A percentile compares a stretch with the other conserved stretches of the same genome.
These are phyloP conservation scores for Heliconius erato DNA, from an alignment of 2,888 invertebrate genomes.

Conservation along the genomic window DNA sequence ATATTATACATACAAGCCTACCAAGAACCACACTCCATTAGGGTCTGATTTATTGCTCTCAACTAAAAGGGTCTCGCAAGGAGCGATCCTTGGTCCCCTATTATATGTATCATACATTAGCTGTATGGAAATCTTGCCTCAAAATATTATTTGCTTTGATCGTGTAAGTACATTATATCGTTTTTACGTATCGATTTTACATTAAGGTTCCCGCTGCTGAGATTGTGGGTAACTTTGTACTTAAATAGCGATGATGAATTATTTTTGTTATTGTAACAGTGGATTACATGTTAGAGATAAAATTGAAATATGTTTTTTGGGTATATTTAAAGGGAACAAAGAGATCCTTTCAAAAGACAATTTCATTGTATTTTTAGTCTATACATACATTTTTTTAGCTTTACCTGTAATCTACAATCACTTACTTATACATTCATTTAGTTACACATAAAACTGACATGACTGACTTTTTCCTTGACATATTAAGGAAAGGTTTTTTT, in stretches of 20 bases:
- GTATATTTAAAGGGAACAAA: background rate
- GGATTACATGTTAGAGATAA: background rate
- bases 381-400: background rate
- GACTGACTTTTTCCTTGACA: no score
- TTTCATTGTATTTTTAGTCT: background rate
- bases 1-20: slow-evolving; percentile 74
- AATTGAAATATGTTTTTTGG: background rate
- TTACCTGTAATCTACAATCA: no score
- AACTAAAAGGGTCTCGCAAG: slow-evolving; percentile 82
- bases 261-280: slow-evolving; percentile 5
- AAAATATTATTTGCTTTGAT: slow-evolving; percentile 76
- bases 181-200: slow-evolving; percentile 60
- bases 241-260: slow-evolving; percentile 28
- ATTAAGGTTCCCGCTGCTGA: slow-evolving; percentile 48
- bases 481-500: no score
- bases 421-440: no score
- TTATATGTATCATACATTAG: slow-evolving; percentile 78
- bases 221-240: slow-evolving; percentile 22
- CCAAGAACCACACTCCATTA: slow-evolving; percentile 78
- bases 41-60: slow-evolving; percentile 79
- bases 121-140: slow-evolving; percentile 76
- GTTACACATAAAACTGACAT: no score
- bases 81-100: slow-evolving; percentile 72
- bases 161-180: slow-evolving; percentile 60
- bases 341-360: background rate